Evolutionary conservation across 2,113 vertebrate genomes (phyloP).

Genomic region (Prolemur simus): DNA sequence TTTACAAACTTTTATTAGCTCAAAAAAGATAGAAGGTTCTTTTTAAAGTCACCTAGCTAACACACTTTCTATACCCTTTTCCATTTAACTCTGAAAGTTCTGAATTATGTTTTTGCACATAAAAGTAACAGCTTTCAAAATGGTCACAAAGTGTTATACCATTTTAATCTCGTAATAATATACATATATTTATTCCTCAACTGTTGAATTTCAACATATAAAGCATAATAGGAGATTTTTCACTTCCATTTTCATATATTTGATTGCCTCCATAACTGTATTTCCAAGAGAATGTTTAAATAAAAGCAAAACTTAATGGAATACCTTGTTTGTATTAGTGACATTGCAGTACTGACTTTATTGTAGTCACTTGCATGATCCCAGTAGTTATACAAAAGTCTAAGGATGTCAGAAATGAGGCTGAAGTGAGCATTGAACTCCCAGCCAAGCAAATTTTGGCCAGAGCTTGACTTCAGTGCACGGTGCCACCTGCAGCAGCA

Average conservation of each 20-base stretch:
- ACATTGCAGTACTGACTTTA: not conserved
- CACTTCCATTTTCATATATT: not conserved
- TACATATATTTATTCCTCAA: not conserved
- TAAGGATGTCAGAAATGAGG: not conserved
- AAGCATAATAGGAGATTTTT: not conserved
- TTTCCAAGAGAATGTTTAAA: slow-evolving; percentile 38
- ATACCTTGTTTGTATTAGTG: not conserved
- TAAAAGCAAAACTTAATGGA: not conserved
- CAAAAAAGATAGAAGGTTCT: not conserved
- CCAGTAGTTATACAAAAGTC: not conserved
- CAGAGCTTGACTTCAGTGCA: not conserved
- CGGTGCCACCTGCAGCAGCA: fast-evolving
- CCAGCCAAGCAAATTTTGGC: not conserved
- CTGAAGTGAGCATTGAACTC: not conserved
- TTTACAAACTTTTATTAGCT: slow-evolving; percentile 45
- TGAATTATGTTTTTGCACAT: not conserved
- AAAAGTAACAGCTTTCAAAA: not conserved
- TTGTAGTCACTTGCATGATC: not conserved
- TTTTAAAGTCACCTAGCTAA: not conserved
- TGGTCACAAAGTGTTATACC: not conserved
- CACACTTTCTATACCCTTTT: not conserved
- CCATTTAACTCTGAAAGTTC: slow-evolving; percentile 7
- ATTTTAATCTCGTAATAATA: slow-evolving; percentile 10
- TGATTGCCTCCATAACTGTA: not conserved
- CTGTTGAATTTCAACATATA: not conserved